Base-by-base conservation (phyloP, 2,888 invertebrate genomes). In the Tholera decimalis region DNA sequence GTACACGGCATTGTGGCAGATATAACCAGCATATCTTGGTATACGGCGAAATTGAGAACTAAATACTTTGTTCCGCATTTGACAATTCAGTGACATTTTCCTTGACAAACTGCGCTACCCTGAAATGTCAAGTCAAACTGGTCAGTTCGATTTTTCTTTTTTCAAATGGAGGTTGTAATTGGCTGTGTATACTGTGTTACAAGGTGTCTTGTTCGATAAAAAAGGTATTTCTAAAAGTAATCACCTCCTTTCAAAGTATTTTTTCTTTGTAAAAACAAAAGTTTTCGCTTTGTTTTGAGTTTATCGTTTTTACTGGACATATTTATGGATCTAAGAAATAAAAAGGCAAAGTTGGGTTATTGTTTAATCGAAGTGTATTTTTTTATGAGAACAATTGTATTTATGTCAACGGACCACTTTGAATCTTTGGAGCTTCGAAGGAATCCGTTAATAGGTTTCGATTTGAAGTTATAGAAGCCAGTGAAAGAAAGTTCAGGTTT, bases 211-310 rank as follows among this genome's bases (percentile, higher is more conserved):
- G 18, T 44, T 49, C 30, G 8, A 20, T 49, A 28, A 58, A 64
- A 55, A 66, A 46, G 28, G 15, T 47, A 41, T 47, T 73, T 65
- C 3, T 37, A 35, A 51, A 43, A 41, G 51, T 37, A 39, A 43
- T 35, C 6, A 46, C n/a, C 24, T 51, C 46, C 39, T 39, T 43
- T 50, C 9, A 22, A 47, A 33, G n/a, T 26, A 33, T 61, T 70
- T 44, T 24, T 35, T 43, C 22, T 58, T 71, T 43, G 44, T 9
- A 46, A 18, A n/a, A 15, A 56, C 20, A 46, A 33, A 72, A 39
- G 56, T 49, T 64, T 22, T 26, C 7, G 9, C 15, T 63, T 72
- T 68, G 33, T 71, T 62, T 49, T n/a, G 61, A 59, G 33, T 39
- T 50, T 26, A 15, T 49, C 13, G 39, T n/a, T 58, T 22, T 30